Conservation (phyloP, 2,797 vertebrate genomes). For the Sebastes paucispinis region DNA sequence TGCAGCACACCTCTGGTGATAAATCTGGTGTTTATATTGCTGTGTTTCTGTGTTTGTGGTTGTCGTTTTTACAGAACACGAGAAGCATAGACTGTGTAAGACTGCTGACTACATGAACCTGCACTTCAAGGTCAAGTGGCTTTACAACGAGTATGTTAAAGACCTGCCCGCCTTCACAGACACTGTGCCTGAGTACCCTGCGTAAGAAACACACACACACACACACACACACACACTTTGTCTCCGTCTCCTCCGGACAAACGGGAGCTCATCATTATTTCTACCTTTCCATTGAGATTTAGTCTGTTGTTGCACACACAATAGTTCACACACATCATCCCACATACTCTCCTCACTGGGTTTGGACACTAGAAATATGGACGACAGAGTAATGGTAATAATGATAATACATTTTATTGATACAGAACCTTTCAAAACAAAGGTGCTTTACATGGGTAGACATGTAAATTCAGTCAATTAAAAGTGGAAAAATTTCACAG, state of each 20-base stretch:
- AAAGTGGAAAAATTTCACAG: not conserved
- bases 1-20: not conserved
- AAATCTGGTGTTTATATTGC: not conserved
- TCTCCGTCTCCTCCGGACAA: not conserved
- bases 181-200: constrained; percentile 91
- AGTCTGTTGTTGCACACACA: not conserved
- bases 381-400: not conserved
- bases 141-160: constrained; percentile 92
- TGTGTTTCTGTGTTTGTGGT: not conserved
- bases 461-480: not conserved
- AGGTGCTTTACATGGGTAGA: not conserved
- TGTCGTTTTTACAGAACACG: constrained; percentile 85
- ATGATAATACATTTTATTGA: not conserved
- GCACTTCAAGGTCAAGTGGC: constrained; percentile 99
- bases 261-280: not conserved
- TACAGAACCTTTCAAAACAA: not conserved
- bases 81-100: constrained; percentile 91
- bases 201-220: constrained; percentile 80
- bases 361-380: not conserved
- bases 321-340: not conserved
- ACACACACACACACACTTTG: not conserved
- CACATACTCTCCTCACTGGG: not conserved
- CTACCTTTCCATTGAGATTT: not conserved
- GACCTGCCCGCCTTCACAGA: constrained; percentile 87
- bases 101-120: constrained; percentile 98